Evolutionary conservation across 1,140 invertebrate species (phyloP).

Genomic region (Spodoptera frugiperda): DNA sequence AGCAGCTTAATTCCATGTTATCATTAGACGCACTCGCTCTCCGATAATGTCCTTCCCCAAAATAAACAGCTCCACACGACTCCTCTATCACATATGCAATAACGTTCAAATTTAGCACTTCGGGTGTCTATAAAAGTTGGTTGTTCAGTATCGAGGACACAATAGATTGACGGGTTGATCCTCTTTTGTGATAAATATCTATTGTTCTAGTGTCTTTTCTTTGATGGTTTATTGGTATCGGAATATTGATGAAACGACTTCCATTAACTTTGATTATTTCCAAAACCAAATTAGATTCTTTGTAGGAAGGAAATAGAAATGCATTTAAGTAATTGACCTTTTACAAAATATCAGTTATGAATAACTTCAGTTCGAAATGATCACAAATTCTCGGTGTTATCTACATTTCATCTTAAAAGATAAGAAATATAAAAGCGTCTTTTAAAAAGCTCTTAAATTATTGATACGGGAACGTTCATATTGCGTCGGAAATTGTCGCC

Average conservation of each 20-base stretch:
- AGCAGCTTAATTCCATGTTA: slow-evolving; percentile 65
- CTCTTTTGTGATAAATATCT: slow-evolving; percentile 58
- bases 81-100: slow-evolving; percentile 47
- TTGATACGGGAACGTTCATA: slow-evolving; percentile 47
- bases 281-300: neutral
- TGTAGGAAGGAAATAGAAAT: neutral
- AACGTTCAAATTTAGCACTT: slow-evolving; percentile 48
- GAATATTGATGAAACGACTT: slow-evolving; percentile 25
- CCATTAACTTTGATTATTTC: slow-evolving; percentile 32
- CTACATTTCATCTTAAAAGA: slow-evolving; percentile 16
- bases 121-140: slow-evolving; percentile 40
- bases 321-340: too few relatives aligned
- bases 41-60: slow-evolving; percentile 65
- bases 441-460: slow-evolving; percentile 49
- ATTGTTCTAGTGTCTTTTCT: slow-evolving; percentile 44
- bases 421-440: slow-evolving; percentile 35
- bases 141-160: slow-evolving; percentile 57
- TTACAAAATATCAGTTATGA: neutral
- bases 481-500: slow-evolving; percentile 42
- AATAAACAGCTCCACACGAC: slow-evolving; percentile 43
- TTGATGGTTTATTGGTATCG: slow-evolving; percentile 25
- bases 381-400: slow-evolving; percentile 3
- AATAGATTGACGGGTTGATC: slow-evolving; percentile 59
- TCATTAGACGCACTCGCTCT: slow-evolving; percentile 61
- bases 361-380: neutral